Base-by-base conservation (phyloP, 2,113 vertebrate genomes). In the Chaetura pelagica region DNA sequence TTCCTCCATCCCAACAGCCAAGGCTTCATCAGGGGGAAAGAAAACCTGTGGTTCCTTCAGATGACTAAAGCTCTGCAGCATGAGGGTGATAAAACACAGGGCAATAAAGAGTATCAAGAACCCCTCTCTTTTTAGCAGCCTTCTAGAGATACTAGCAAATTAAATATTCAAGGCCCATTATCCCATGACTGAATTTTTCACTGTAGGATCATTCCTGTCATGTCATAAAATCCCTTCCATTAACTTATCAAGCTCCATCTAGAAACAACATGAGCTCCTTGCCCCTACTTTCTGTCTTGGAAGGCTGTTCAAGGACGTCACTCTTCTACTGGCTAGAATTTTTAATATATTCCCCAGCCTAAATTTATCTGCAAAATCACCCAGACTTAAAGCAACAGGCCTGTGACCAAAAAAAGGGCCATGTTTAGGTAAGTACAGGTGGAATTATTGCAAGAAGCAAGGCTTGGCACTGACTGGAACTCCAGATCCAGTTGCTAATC, bases 241-340 rank as follows among this genome's bases (percentile, higher is more conserved):
- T 94, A 96, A 68, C 87, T 97, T 97, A 97, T 96, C 95, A 24
- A 63, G 44, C 52, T 89, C 42, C 93, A 97, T 95, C 92, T 94
- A 90, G 92, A 91, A 97, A 93, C 62, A 96, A 54, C 88, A 83
- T 10, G 23, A 58, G 62, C 69, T 95, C 49, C 49, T 93, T 93
- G 69, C 71, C 81, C 66, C 77, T 82, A 1, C 66, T 91, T 94
- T 96, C 84, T 6, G 4, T 20, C 85, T 90, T 79, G 84, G 84
- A 91, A 89, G 71, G 52, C 90, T 91, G n/a, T 19, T 94, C 87
- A 87, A 54, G 66, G 90, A 94, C 4, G 0, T 44, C 10, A 42
- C 77, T 91, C 52, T 89, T 88, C 74, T 72, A 49, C 78, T 93
- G 79, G 69, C 49, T 90, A 48, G 61, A 89, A 79, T 79, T 78